Evolutionary conservation across 1,140 invertebrate species (phyloP).

Genomic region (Matsumurasca onukii): DNA sequence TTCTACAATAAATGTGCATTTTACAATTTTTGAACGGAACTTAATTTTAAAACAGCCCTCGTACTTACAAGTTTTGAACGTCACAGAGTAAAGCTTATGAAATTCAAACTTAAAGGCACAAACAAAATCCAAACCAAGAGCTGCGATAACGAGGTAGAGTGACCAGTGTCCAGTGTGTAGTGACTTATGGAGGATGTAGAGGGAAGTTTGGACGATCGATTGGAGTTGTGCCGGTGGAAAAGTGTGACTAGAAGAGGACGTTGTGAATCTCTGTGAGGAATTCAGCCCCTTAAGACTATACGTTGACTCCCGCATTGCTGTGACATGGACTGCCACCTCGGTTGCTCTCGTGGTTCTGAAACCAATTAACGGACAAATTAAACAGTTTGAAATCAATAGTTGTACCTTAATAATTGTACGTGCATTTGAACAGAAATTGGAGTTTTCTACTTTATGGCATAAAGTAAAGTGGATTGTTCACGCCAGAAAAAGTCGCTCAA

Average conservation of each 20-base stretch:
- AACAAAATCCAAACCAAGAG: background rate
- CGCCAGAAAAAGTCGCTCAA: background rate
- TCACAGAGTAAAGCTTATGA: background rate
- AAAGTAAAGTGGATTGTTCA: background rate
- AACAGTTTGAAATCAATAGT: background rate
- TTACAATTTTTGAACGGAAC: too few relatives aligned
- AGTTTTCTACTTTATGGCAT: background rate
- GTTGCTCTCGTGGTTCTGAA: constrained; percentile 1
- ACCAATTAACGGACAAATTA: background rate
- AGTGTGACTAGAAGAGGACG: background rate
- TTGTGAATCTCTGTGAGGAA: constrained; percentile 21
- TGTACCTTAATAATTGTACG: background rate
- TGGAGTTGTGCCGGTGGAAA: background rate
- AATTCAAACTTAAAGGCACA: background rate
- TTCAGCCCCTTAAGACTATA: constrained; percentile 21
- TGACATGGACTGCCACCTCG: constrained; percentile 6
- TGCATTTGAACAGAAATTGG: background rate
- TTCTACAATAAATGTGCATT: too few relatives aligned
- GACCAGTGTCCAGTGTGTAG: background rate
- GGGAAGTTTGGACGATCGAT: background rate
- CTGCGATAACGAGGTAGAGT: background rate
- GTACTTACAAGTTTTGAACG: too few relatives aligned
- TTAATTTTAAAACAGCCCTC: too few relatives aligned
- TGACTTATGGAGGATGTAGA: background rate
- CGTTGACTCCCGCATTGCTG: constrained; percentile 3